phyloP scores from a whole-genome alignment of 2,113 vertebrate genomes.

The human region DNA sequence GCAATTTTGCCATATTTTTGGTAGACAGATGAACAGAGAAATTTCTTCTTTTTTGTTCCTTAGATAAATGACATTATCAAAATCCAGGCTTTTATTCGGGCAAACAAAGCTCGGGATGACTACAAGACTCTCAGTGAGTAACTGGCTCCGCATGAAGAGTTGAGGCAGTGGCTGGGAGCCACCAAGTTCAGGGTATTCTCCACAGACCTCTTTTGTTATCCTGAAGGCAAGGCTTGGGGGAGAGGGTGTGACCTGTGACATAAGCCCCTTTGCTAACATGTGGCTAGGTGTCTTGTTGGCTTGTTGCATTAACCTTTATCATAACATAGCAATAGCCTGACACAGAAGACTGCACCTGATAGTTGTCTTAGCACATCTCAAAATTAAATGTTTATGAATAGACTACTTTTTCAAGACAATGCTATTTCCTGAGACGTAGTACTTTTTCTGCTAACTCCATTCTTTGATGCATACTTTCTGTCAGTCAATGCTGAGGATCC shows the following conservation, averaged over 20 bases:
- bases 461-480: background rate
- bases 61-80: slow-evolving; percentile 96
- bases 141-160: background rate
- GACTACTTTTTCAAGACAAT: background rate
- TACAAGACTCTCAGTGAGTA: slow-evolving; percentile 99
- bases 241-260: background rate
- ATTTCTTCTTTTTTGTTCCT: slow-evolving; percentile 60
- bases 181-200: background rate
- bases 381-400: background rate
- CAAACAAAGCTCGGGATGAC: slow-evolving; percentile 98
- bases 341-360: background rate
- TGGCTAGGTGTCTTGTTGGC: background rate
- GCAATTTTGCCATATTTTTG: background rate
- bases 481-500: slow-evolving; percentile 93
- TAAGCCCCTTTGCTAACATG: background rate
- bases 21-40: background rate
- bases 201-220: slow-evolving; percentile 10
- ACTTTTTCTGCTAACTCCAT: background rate
- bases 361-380: background rate
- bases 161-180: slow-evolving; percentile 34
- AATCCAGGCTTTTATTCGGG: slow-evolving; percentile 98
- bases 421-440: background rate
- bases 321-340: background rate
- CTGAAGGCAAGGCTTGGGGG: slow-evolving; percentile 53
- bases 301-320: background rate